Base-by-base conservation (phyloP, 2,797 vertebrate species). In the Cephalopachus bancanus region DNA sequence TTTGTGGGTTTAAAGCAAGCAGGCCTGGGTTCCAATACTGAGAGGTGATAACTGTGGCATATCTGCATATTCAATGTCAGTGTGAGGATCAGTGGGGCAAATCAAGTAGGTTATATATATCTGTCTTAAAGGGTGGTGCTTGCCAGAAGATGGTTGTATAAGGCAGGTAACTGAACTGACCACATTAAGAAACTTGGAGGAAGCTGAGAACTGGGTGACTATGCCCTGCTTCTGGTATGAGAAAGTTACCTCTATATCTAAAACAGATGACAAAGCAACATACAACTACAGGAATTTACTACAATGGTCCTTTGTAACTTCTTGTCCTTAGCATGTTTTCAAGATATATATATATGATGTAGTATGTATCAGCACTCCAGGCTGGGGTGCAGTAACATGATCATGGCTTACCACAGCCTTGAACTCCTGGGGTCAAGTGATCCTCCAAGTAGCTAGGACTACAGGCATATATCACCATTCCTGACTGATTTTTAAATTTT, bases 281-380 rank as follows among this genome's bases (percentile, higher is more conserved):
- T 74, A 53, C 53, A 92, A 83, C 53, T 92, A 64, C 15, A 92
- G 69, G n/a, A 53, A 83, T 64, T 74, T 74, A 64, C 69, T 64
- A 74, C 1, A 83, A 9, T 69, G 33, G 88, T 62, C 55, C 53
- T 85, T 91, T 86, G 20, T 86, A 28, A 86, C 7, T 88, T 60
- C 57, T 75, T 75, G 67, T 69, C 44, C 7, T 83, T 92, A 71
- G 15, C 74, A 91, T 83, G 44, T 37, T 75, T 49, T 65, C 24
- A 37, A 37, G 37, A 37, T 37, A 37, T 37, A 37, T 37, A 37
- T 37, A 37, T 37, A 37, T 37, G 37, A 37, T 37, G 37, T 37
- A 88, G n/a, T 1, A 69, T 92, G 74, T 83, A 76, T 30, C 72
- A 95, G 53, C 88, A 76, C 15, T 62, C 37, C 37, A 37, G 37